Base-by-base conservation (phyloP, 2,888 invertebrate species). In the Drosophila antonietae region DNA sequence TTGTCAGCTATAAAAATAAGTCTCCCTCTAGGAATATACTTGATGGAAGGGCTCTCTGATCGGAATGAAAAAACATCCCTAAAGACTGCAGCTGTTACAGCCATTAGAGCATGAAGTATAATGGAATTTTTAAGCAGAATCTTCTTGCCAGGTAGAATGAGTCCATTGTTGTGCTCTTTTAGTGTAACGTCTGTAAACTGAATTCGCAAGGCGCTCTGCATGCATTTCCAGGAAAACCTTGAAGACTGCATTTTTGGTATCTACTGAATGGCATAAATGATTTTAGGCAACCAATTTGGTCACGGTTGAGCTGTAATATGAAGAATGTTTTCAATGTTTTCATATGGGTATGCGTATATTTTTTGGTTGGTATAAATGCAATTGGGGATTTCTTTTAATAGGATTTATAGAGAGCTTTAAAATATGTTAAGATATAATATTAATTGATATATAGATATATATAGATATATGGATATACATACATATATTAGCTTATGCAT, bases 31-130 rank as follows among this genome's bases (percentile, higher is more conserved):
- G 33, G 31, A 53, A 67, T 43, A 55, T 14, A 31, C n/a, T 20
- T 28, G 28, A 28, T 28, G 28, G 28, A 14, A n/a, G 9, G n/a
- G 15, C 43, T 57, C 73, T 83, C 83, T 83, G 69, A 83, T 83
- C 73, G 79, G 83, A 51, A 51, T 51, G 6, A 33, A 49, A 62
- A 53, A 31, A 47, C 72, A 72, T 59, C 82, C 84, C 53, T 64
- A 64, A 64, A 51, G n/a, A n/a, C 7, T 9, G 61, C 59, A 76
- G 68, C 47, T 78, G 75, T 46, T 8, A 23, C 44, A 68, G 61
- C 56, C 64, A 59, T 59, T 73, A 59, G 73, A 59, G 68, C 73
- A 68, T 55, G 44, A 76, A 55, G 47, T 18, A 28, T 57, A 12
- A 58, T 18, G 57, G 51, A 53, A 35, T 58, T 63, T 43, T 55